Base-by-base conservation (phyloP, 2,888 invertebrate species). In the Urechis unicinctus region DNA sequence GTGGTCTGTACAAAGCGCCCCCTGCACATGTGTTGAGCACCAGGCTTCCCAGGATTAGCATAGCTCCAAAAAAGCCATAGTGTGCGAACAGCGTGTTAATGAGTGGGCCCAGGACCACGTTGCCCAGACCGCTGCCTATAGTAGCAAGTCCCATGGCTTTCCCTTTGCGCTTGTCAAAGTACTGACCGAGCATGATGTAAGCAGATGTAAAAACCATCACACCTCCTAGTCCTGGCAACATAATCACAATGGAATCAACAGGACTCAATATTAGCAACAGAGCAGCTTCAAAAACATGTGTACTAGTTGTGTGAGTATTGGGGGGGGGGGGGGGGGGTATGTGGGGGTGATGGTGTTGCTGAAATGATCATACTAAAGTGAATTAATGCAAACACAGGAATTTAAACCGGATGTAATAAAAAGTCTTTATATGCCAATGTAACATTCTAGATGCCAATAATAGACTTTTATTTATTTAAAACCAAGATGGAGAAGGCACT, bases 111-210 rank as follows among this genome's bases (percentile, higher is more conserved):
- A 63, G 50, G 21, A 44, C 51, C 2, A 63, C 43, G 9, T 49
- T 54, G 29, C 63, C 63, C 4, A 63, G 30, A 2, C 63, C 63
- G 22, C 50, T 30, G 28, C 63, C 63, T 13, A 61, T 53, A 17
- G 63, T 55, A 9, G 61, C 31, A 13, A 61, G 29, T 2, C 52
- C 58, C 58, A 57, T 63, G 9, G 63, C 63, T 13, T 52, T 52
- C 5, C 62, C 62, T 41, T 60, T 58, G 30, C 54, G 57, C 44
- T 63, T 55, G 53, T 63, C 59, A 42, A 63, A 63, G 48, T 63
- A 63, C 36, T 63, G 45, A 36, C 53, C 53, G 9, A 63, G 52
- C 3, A 63, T 56, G 36, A 63, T 41, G 30, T 52, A 57, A 13
- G 50, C 44, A n/a, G 61, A 58, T 17, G 60, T 53, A 44, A 60